These are phyloP conservation scores for Cephalopholis sonnerati DNA, from an alignment of 2,113 vertebrate genomes.

Conservation along the genomic window DNA sequence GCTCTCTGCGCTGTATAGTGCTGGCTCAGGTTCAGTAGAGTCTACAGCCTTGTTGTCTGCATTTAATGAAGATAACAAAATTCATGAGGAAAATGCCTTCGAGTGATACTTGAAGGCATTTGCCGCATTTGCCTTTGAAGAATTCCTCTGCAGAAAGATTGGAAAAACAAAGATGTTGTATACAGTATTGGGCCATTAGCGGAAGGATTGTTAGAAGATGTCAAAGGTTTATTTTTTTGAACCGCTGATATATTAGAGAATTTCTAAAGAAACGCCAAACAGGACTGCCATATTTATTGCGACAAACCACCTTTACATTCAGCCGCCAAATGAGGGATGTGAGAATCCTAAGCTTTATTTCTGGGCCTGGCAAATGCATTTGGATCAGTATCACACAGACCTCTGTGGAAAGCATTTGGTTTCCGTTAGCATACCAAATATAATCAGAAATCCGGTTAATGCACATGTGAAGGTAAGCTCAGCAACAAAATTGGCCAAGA, in stretches of 20 bases:
- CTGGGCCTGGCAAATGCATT: constrained; percentile 44
- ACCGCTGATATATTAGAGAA: background rate
- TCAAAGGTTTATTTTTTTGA: too few relatives aligned
- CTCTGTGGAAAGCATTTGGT: constrained; percentile 27
- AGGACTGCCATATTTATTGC: background rate
- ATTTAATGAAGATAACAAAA: constrained; percentile 65
- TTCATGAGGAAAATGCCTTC: constrained; percentile 12
- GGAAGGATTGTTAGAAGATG: background rate
- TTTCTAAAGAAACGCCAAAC: background rate
- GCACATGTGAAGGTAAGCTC: constrained; percentile 24
- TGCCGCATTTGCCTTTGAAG: constrained; percentile 60
- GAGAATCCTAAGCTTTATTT: constrained; percentile 39
- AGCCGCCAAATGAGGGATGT: background rate
- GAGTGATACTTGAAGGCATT: constrained; percentile 58
- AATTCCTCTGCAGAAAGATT: constrained; percentile 38
- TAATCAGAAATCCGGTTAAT: constrained; percentile 62
- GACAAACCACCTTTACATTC: constrained; percentile 27
- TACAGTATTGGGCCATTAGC: background rate
- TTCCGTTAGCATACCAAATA: constrained; percentile 34
- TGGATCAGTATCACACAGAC: constrained; percentile 38
- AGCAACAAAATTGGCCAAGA: constrained; percentile 14
- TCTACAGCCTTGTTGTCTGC: constrained; percentile 24
- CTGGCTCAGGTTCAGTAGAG: constrained; percentile 7
- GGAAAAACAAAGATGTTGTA: constrained; percentile 30
- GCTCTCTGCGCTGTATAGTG: background rate